phyloP scores from a whole-genome alignment of 2,888 invertebrate genomes.

The Smittia sp. region DNA sequence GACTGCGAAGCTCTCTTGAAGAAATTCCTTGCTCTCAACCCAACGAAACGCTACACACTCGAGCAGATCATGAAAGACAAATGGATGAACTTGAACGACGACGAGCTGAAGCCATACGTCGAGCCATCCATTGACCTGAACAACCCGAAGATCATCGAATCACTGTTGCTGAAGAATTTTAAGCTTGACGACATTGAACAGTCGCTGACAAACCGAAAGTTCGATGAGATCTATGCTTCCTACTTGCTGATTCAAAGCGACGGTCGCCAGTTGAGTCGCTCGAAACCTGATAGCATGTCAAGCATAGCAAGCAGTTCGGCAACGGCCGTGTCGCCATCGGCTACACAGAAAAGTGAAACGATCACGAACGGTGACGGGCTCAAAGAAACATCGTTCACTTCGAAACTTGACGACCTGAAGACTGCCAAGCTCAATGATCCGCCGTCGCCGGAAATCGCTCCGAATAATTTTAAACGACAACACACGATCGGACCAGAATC shows the following conservation, averaged over 20 bases:
- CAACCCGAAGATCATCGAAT: conserved; percentile 55
- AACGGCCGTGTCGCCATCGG: background rate
- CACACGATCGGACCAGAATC: conserved; percentile 40
- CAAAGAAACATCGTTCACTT: conserved; percentile 35
- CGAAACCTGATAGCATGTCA: conserved; percentile 33
- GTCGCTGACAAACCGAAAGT: conserved; percentile 75
- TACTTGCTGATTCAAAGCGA: conserved; percentile 63
- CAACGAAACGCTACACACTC: conserved; percentile 34
- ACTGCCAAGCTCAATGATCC: conserved; percentile 36
- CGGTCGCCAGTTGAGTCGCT: conserved; percentile 17
- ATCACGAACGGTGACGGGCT: conserved; percentile 36
- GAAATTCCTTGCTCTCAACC: conserved; percentile 36
- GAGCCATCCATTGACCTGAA: conserved; percentile 29
- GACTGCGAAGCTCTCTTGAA: conserved; percentile 37
- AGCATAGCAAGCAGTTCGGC: conserved; percentile 32
- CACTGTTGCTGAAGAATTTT: conserved; percentile 75
- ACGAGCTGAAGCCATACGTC: conserved; percentile 31
- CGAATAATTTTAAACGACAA: conserved; percentile 32
- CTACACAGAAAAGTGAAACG: conserved; percentile 33
- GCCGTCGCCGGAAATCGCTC: conserved; percentile 29
- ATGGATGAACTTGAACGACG: conserved; percentile 34
- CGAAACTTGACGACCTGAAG: conserved; percentile 11
- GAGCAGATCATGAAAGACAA: conserved; percentile 40
- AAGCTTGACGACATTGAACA: conserved; percentile 74
- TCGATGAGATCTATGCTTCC: conserved; percentile 83